Base-by-base conservation (phyloP, 1,140 invertebrate genomes). In the Drosophila kohkoa region DNA sequence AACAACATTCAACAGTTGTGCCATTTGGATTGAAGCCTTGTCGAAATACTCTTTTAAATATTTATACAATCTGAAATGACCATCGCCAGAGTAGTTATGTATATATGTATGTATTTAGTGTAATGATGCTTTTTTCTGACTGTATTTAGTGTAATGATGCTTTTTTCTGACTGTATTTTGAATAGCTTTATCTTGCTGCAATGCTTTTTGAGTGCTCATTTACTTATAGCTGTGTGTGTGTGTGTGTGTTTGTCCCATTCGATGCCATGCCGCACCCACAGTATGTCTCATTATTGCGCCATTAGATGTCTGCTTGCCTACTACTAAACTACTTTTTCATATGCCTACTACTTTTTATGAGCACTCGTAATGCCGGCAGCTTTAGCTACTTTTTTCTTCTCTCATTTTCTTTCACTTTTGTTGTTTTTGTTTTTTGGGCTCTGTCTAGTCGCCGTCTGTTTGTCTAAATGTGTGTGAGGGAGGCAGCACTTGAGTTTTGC, bases 401-500 rank as follows among this genome's bases (percentile, higher is more conserved):
- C n/a, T n/a, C n/a, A n/a, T n/a, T n/a, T n/a, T n/a, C 5, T 32
- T 32, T 32, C 30, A 7, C 51, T 79, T 15, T 20, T 41, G 48
- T 35, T 54, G 46, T 48, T 45, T 45, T 62, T 48, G 35, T 52
- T 41, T 55, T 81, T 75, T 59, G 69, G n/a, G 32, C 8, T 57
- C n/a, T 52, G 82, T 86, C 82, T 86, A 66, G 75, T 30, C 63
- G 48, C 66, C 52, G 77, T 77, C 79, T 85, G 77, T 83, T 76
- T 79, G 68, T 30, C 43, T 52, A 28, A 35, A 45, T 30, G 20
- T 70, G 54, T 51, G 35, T 30, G 55, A 49, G 60, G 55, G 66
- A 38, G 35, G 8, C 57, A 60, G 62, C 75, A 87, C 79, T 87
- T 77, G 77, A 77, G 79, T 71, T 87, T 87, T 87, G 83, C 81